Conservation (phyloP, 2,113 vertebrate genomes). For the Silurus glanis region DNA sequence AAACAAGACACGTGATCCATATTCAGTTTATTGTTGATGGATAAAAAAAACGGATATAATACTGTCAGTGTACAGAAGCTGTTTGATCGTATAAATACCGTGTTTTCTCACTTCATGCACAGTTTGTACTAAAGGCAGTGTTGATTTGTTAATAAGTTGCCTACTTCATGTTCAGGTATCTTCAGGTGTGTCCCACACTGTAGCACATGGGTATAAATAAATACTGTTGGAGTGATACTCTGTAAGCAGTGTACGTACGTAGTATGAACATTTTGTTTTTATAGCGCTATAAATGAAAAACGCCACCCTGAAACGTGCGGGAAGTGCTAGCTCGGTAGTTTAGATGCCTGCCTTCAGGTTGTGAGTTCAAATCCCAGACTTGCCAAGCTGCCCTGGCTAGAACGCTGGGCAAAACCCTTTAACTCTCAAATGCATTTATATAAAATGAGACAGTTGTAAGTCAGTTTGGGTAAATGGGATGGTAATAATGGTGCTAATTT, state of each 20-base stretch:
- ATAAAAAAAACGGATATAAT: constrained; percentile 4
- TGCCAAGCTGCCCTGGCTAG: too few relatives aligned
- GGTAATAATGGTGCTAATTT: background rate
- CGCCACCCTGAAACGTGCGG: background rate
- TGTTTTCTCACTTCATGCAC: background rate
- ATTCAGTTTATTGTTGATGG: constrained; percentile 8
- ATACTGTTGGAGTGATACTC: background rate
- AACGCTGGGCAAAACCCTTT: too few relatives aligned
- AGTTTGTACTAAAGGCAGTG: background rate
- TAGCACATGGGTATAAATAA: background rate
- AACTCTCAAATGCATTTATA: too few relatives aligned
- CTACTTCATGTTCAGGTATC: too few relatives aligned
- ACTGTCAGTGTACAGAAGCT: constrained; percentile 15
- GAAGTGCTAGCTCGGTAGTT: too few relatives aligned
- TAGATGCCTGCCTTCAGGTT: too few relatives aligned
- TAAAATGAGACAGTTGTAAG: too few relatives aligned
- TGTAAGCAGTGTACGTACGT: too few relatives aligned
- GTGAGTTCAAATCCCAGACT: too few relatives aligned
- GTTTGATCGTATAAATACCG: constrained; percentile 40
- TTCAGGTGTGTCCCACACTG: background rate
- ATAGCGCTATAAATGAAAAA: background rate
- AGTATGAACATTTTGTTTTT: background rate
- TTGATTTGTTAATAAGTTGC: background rate
- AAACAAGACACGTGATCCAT: background rate
- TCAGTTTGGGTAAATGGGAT: background rate